A percentile compares a stretch with the other conserved stretches of the same genome.
Evolutionary conservation across 2,113 vertebrate species (phyloP).

Genomic region (Egretta garzetta): DNA sequence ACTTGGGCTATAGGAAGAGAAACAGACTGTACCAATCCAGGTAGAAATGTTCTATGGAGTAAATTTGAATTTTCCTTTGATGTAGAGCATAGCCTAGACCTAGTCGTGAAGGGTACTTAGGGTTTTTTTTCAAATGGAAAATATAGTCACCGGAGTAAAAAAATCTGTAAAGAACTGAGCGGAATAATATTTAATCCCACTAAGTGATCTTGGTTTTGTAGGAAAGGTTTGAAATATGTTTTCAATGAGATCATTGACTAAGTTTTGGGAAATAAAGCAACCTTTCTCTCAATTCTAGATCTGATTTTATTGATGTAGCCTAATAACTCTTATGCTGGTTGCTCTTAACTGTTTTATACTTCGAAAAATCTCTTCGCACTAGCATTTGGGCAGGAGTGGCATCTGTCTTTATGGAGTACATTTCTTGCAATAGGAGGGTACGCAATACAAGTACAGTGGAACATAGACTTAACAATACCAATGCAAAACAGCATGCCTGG

Average conservation of each 20-base stretch:
- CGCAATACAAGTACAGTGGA: background rate
- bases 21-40: background rate
- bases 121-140: background rate
- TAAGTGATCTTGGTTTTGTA: background rate
- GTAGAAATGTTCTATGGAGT: background rate
- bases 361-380: background rate
- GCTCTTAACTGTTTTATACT: background rate
- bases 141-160: background rate
- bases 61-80: background rate
- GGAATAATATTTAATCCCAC: background rate
- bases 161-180: background rate
- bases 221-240: background rate
- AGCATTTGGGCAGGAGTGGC: background rate
- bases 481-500: background rate
- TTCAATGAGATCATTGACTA: background rate
- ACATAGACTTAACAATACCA: background rate
- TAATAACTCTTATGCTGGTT: background rate
- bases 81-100: background rate
- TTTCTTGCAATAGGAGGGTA: background rate
- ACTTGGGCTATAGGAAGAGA: background rate
- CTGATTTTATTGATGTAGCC: background rate
- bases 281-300: background rate
- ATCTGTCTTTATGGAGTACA: background rate
- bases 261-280: background rate
- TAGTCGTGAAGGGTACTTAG: background rate